Base-by-base conservation (phyloP, 2,797 vertebrate species). In the Argyrosomus regius region DNA sequence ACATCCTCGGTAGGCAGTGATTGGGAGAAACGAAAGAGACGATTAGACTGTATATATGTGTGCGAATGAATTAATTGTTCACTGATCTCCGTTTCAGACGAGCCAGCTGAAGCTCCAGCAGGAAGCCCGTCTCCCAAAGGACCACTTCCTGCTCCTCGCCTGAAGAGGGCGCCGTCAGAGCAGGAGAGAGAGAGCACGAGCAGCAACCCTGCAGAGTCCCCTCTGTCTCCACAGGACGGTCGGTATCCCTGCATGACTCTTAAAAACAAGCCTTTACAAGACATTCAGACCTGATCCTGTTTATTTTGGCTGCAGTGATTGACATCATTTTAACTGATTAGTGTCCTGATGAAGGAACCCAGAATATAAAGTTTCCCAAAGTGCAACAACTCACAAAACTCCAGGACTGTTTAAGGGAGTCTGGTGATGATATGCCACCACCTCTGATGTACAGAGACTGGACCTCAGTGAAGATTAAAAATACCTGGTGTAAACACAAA, bases 131-230 rank as follows among this genome's bases (percentile, higher is more conserved):
- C 96, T 11, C 87, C 96, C 6, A 95, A 92, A 61, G 89, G 87
- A 0, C 96, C 97, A 60, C 93, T 92, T 95, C 80, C 96, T 92
- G 89, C 96, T 92, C 58, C 95, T 91, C 39, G 95, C 82, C 93
- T 96, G 83, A 97, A 95, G 94, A 97, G 96, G 88, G 89, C 89
- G 70, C 91, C 94, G 45, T 97, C 95, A 0, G 96, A 97, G 67
- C 96, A 96, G 84, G 96, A 98, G 88, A 92, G 82, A 73, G 96
- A 95, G 26, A 92, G 93, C 75, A 86, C 69, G 79, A 94, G 85
- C 88, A 95, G 81, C 70, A 69, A 0, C 50, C 31, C 54, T 5
- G 70, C 63, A 18, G 87, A 45, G 10, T 57, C 52, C 0, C 35
- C 35, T 39, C 17, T 0, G 39, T 76, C 85, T 39, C 83, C 86